Base-by-base conservation (phyloP, 2,797 vertebrate species). In the Hypotaenidia okinawae region DNA sequence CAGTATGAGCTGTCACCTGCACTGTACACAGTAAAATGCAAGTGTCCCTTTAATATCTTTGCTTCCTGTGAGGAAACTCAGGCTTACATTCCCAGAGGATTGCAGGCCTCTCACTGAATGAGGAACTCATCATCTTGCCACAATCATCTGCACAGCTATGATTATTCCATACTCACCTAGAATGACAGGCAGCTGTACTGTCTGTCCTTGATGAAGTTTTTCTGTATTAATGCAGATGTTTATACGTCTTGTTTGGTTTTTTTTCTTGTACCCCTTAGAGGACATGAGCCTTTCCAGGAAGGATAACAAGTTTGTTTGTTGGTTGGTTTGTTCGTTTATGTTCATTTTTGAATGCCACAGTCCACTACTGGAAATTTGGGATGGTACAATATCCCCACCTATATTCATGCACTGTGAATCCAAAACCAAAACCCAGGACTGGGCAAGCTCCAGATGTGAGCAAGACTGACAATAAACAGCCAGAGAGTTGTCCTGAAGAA, bases 391-490 rank as follows among this genome's bases (percentile, higher is more conserved):
- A 95, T 87, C 54, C 21, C 33, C 66, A 45, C 14, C 35, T 77
- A 5, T 80, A 55, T 16, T 79, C 69, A 84, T 7, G 33, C 27
- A 55, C 66, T 57, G 52, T 85, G 80, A 96, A 91, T 89, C 59
- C 81, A 87, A 97, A 96, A 93, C 76, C 80, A 91, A 95, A 95
- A 87, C 51, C 68, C 55, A 81, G 72, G 49, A 62, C 70, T 90
- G 81, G 70, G 78, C 51, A 94, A 87, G 41, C 16, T 91, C 87
- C 58, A 91, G 67, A 92, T 79, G 64, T 64, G 30, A 78, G 57
- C 95, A 91, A 96, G 61, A 74, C 75, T 87, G 39, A 92, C 93
- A 97, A 94, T 59, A 93, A 95, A 87, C 79, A 95, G 51, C 52
- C 91, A 66, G 59, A 73, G 24, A 54, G 43, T 33, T 88, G 69